Evolutionary conservation across 2,113 vertebrate genomes (phyloP), one percentile per base, ranked within the genome.

Genomic region (Xenus cinereus): DNA sequence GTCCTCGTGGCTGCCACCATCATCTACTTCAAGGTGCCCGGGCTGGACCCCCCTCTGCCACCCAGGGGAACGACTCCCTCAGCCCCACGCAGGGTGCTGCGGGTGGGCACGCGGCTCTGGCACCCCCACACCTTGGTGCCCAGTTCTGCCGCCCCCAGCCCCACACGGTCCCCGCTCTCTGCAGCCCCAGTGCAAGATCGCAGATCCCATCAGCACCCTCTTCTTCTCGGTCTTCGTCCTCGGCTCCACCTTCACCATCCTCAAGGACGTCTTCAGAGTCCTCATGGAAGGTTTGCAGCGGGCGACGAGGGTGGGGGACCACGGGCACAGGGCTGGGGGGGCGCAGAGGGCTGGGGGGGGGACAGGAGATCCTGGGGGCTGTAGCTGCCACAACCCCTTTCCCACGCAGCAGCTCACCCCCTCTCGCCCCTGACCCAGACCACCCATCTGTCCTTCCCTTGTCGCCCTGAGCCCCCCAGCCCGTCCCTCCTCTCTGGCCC

Each of bases 151-250:
- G 3, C 35, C 35, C 23, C 14, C 53, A n/a, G 57, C 28, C 62
- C 90, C 62, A 90, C 37, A 4, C 23, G 24, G 18, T 27, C 24
- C 39, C 28, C 0, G 6, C 57, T 92, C 89, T 77, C 90, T 73
- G 7, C 98, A 99, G 99, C 99, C 99, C 12, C 99, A 99, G 95
- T 99, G 98, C 95, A 99, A 99, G 98, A 98, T 99, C 0, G 99
- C 99, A 5, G 99, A 99, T 89, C 99, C 99, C 64, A 98, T 99
- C 96, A 99, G 99, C 87, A 99, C 99, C 8, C 99, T 99, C 96
- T 98, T 99, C 85, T 99, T 99, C 98, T 99, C 99, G 0, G 84
- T 99, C 97, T 99, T 99, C 0, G 99, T 99, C 81, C 98, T 99
- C 2, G 99, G 98, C 84, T 99, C 99, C 97, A 99, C 99, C 3